Base-by-base conservation (phyloP, 2,797 vertebrate genomes). In the Aphelocoma californica region DNA sequence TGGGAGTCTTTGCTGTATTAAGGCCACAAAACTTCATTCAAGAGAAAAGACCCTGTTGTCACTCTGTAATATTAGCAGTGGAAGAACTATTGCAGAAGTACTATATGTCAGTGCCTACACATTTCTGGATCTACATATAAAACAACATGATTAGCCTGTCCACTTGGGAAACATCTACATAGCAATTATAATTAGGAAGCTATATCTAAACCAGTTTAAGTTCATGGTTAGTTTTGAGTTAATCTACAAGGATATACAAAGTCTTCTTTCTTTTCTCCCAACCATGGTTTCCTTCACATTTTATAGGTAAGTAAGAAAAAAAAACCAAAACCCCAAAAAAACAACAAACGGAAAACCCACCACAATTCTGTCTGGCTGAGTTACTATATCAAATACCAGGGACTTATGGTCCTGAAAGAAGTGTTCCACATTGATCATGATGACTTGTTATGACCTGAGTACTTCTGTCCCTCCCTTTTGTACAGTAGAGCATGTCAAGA, bases 231-330 rank as follows among this genome's bases (percentile, higher is more conserved):
- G 7, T 51, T 64, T 57, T 57, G 5, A 57, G 12, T 64, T 57
- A 57, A 29, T 70, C 17, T 38, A 25, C 24, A 51, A 50, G 13
- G 50, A 51, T 57, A 21, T 12, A 45, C 9, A 29, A 44, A 29
- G 12, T 40, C n/a, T 70, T 32, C 12, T n/a, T 62, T 66, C 42
- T 56, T 75, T 84, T 60, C n/a, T 47, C 45, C 6, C 12, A 45
- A 28, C 4, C 7, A 50, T 8, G 0, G 0, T 54, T 84, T 64
- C 18, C 5, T 32, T 15, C 32, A n/a, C 19, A 60, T 36, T 58
- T 77, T 45, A 31, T 16, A 38, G 11, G 17, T 42, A 67, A 81
- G 18, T 24, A 42, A 54, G 2, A 7, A 73, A 58, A 40, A 60
- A 48, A 9, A 1, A 6, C 16, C 10, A 20, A 29, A 38, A 18